Evolutionary conservation across 2,797 vertebrate species (phyloP), one percentile per base, ranked within the genome.

Genomic region (Sebastes jordani): DNA sequence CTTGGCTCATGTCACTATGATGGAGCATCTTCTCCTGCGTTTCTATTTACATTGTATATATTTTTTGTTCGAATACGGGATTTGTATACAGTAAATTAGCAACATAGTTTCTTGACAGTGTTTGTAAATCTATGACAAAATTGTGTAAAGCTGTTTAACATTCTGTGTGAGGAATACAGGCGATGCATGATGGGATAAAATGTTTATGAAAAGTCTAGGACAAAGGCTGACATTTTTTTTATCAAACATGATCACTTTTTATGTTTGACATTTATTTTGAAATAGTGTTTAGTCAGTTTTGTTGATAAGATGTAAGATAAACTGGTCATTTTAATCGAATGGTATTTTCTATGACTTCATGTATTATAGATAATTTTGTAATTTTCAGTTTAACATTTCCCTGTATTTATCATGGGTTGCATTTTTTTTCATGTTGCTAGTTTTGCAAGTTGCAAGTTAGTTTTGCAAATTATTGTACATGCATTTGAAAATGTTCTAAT

Each of bases 341-440:
- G 49, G n/a, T 66, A 78, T 84, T 89, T 87, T 89, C 49, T 82
- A 78, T 74, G 11, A 54, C 60, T 73, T 77, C 18, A 27, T 89
- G 65, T 82, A 71, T 38, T 61, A 16, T 82, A 71, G 30, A 80
- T 80, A 66, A 66, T 80, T 89, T 73, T 90, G 49, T 82, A 80
- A 65, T 60, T 71, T 92, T 77, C 3, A 30, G 59, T 88, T 90
- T 4, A 20, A 20, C 22, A 22, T 72, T 67, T 77, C 30, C 29
- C 42, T 74, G 16, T 81, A 69, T 84, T 78, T 81, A 67, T 82
- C 75, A 59, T 66, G 32, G 74, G 10, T 73, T 82, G 23, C 8
- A 67, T 73, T 82, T 18, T 38, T 52, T 82, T 82, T 84, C 4
- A 82, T 83, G 59, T 61, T 68, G 49, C 70, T 52, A 58, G 16